Percentiles rank a stretch among this genome's conserved stretches.
Conservation (phyloP, 2,797 vertebrate genomes). For the Acanthurus leucopareius region DNA sequence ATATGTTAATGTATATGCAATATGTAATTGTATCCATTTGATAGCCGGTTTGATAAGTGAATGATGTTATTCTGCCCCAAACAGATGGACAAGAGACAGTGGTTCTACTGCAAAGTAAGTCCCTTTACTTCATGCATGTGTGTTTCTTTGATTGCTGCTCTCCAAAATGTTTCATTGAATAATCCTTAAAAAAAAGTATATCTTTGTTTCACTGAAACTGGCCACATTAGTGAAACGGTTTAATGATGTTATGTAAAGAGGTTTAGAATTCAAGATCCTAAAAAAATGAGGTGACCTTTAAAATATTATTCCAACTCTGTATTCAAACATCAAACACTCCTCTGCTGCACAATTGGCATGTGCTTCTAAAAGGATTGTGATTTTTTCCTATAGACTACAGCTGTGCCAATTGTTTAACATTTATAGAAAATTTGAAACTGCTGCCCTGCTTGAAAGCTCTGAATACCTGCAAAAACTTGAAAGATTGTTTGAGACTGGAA, state of each 20-base stretch:
- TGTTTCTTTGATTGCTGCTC: neutral
- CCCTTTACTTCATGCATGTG: too few species aligned
- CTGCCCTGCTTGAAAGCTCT: neutral
- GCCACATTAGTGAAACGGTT: neutral
- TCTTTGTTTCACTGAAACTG: neutral
- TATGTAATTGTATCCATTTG: neutral
- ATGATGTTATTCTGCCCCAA: constrained; percentile 17
- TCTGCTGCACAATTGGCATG: neutral
- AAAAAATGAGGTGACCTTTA: too few species aligned
- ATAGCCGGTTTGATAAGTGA: neutral
- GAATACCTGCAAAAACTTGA: too few species aligned
- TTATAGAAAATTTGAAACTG: too few species aligned
- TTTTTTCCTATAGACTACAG: neutral
- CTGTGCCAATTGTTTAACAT: too few species aligned
- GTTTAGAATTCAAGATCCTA: neutral
- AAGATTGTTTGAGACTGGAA: too few species aligned
- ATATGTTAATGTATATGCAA: neutral
- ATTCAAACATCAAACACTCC: neutral
- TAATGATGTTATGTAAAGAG: neutral
- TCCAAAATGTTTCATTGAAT: neutral
- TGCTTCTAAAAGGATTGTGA: neutral
- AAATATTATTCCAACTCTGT: neutral
- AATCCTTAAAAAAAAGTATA: neutral
- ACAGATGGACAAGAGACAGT: constrained; percentile 91
- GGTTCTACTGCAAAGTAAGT: constrained; percentile 92